Base-by-base conservation (phyloP, 2,113 vertebrate species). In the Dicaeum eximium region DNA sequence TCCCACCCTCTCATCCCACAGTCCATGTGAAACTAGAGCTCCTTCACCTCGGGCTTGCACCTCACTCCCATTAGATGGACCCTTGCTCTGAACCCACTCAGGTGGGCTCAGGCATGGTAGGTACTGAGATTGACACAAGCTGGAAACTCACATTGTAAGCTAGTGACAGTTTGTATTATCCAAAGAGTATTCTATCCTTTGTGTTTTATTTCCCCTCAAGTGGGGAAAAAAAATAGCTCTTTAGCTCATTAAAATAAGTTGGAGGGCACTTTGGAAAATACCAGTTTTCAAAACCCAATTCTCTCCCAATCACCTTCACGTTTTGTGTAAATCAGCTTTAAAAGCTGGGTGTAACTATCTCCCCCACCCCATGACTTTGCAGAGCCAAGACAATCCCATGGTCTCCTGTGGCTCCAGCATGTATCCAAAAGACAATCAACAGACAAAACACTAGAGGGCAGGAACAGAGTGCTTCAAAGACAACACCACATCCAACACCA, bases 11-110 rank as follows among this genome's bases (percentile, higher is more conserved):
- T 57, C 28, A 60, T 27, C 67, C 61, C 47, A 56, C 7, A 51
- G 16, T 13, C 40, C 27, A 72, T 2, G 1, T 20, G 47, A 35
- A 79, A 61, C 4, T 33, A 82, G 61, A 73, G n/a, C 31, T 86
- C n/a, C 30, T 70, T 18, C 11, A 2, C 15, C 25, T 27, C 0
- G 0, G 33, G 47, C 48, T 66, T 71, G 23, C 9, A 18, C 28
- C 44, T 27, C 37, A 25, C 24, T 79, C 21, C 40, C 9, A 33
- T 51, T 33, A 61, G 25, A 25, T 10, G 15, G 31, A 58, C 7
- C 22, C 78, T 65, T 58, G 23, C 28, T 84, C 45, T 73, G 28
- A 70, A 61, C 15, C 3, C 38, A 66, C 12, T 15, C 28, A 37
- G 25, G 6, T 1, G 1, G 15, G 40, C 16, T 12, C 27, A 91